Conservation (phyloP, 2,888 invertebrate species). For the Idaea biselata region DNA sequence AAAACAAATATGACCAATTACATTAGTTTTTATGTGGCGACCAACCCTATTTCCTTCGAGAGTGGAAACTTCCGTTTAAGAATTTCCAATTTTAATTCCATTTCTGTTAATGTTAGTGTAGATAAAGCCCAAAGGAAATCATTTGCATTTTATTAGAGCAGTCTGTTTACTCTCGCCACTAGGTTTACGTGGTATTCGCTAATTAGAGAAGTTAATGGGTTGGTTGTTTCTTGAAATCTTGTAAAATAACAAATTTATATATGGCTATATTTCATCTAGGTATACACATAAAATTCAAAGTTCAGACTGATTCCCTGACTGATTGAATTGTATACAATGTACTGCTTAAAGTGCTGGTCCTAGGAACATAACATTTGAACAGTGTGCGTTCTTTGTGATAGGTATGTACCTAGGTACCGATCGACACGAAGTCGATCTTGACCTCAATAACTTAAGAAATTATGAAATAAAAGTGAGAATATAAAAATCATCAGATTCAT, state of each 20-base stretch:
- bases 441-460: background rate
- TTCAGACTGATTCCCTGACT: too few relatives aligned
- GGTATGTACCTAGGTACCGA: too few relatives aligned
- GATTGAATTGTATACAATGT: too few relatives aligned
- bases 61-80: background rate
- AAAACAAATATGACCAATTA: background rate
- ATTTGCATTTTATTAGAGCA: background rate
- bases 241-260: too few relatives aligned
- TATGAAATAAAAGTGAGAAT: background rate
- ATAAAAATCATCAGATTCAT: background rate
- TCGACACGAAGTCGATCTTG: background rate
- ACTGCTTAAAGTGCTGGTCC: too few relatives aligned
- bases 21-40: background rate
- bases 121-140: background rate
- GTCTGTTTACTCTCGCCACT: background rate
- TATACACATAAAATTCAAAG: too few relatives aligned
- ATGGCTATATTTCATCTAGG: too few relatives aligned
- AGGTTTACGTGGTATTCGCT: background rate
- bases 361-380: too few relatives aligned
- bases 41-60: background rate
- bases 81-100: background rate
- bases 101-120: background rate
- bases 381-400: too few relatives aligned
- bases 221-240: background rate
- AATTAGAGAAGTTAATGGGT: background rate